Base-by-base conservation (phyloP, 2,113 vertebrate genomes). In the Pseudonaja textilis region DNA sequence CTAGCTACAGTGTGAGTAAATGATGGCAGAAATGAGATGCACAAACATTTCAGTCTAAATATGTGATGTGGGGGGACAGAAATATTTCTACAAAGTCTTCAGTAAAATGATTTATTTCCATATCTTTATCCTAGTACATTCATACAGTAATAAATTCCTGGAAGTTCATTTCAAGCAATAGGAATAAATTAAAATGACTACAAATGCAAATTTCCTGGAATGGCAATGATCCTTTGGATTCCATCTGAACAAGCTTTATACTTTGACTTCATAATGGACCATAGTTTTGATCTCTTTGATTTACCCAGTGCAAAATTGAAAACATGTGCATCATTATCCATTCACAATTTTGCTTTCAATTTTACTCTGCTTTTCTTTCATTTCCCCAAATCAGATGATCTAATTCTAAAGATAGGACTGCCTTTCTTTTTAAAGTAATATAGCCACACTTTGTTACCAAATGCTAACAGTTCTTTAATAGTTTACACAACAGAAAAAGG, bases 401-500 rank as follows among this genome's bases (percentile, higher is more conserved):
- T 64, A 59, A 50, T 57, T 45, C 56, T 54, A 64, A 64, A 61
- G 56, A 91, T 87, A 64, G n/a, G 57, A 16, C 10, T 61, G 56
- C 26, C 55, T 61, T n/a, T 87, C 59, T 69, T n/a, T 69, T 54
- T 22, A 74, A 81, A 87, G 29, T 50, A 61, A 91, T 50, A 81
- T 74, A 90, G 52, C 45, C 89, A 64, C 45, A 54, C 61, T 39
- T 74, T 74, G 42, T 86, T 87, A 57, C 25, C 29, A 88, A 61
- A 88, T 92, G 57, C 45, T 92, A 85, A 92, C 55, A 64, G 6
- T 91, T 86, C 39, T 26, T 56, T 87, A 47, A 56, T 54, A 85
- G 42, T 89, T 92, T 90, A 55, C 64, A 85, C 59, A 89, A 25
- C 52, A 85, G 26, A 57, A 89, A 92, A 81, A 85, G 11, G 25